Evolutionary conservation across 2,797 vertebrate species (phyloP).

Genomic region (Schizopygopsis pylzovi): DNA sequence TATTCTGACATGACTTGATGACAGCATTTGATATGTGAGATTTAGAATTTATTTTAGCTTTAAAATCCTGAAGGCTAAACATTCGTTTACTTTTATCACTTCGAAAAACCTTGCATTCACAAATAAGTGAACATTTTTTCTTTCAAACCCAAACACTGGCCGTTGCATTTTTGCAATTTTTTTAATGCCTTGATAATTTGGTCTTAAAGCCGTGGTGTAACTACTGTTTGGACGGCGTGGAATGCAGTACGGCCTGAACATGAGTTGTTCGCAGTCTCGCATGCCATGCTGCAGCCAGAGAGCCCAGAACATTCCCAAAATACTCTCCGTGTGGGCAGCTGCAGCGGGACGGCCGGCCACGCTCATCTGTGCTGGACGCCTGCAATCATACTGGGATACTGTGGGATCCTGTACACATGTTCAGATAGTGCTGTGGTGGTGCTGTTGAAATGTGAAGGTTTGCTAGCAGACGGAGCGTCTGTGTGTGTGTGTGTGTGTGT

Average conservation of each 20-base stretch:
- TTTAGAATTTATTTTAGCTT: background rate
- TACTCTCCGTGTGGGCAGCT: constrained; percentile 52
- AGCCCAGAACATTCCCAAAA: constrained; percentile 54
- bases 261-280: constrained; percentile 53
- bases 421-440: background rate
- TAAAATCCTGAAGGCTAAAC: too few relatives aligned
- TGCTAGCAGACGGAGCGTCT: background rate
- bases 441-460: background rate
- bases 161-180: background rate
- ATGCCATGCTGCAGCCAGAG: constrained; percentile 34
- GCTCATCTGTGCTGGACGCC: background rate
- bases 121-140: background rate
- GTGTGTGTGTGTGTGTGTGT: too few relatives aligned
- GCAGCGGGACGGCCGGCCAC: background rate
- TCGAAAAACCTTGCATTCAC: background rate
- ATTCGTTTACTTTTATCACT: background rate
- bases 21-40: background rate
- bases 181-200: background rate
- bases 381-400: background rate
- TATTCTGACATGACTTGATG: background rate
- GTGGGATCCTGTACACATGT: background rate
- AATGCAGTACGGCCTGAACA: constrained; percentile 29
- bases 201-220: constrained; percentile 30
- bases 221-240: constrained; percentile 9
- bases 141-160: background rate